Conservation (phyloP, 2,113 vertebrate genomes). For the Rhinopithecus roxellana region DNA sequence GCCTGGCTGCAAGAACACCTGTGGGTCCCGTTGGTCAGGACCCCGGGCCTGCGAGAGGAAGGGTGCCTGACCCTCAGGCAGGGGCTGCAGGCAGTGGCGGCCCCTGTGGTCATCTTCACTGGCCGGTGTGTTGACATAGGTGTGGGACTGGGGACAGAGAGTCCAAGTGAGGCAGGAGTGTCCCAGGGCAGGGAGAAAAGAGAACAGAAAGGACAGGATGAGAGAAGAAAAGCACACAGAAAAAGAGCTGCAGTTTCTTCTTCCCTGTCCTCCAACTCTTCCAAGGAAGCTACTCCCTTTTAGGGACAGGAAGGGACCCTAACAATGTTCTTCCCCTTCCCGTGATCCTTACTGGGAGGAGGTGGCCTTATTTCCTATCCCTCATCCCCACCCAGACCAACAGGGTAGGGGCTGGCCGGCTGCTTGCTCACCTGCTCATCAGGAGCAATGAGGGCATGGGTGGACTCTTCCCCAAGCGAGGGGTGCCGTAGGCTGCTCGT, state of each 20-base stretch:
- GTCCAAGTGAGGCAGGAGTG: background rate
- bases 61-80: conserved; percentile 91
- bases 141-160: conserved; percentile 90
- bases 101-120: conserved; percentile 92
- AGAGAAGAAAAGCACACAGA: background rate
- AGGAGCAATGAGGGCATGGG: conserved; percentile 92
- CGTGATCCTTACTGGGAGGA: background rate
- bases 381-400: background rate
- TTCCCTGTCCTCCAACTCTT: background rate
- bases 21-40: conserved; percentile 91
- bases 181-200: conserved; percentile 47
- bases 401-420: background rate
- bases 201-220: background rate
- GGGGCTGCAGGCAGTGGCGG: conserved; percentile 93
- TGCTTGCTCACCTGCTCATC: conserved; percentile 92
- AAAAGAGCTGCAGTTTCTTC: background rate
- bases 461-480: conserved; percentile 92
- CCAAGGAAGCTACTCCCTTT: background rate
- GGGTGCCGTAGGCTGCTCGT: conserved; percentile 87
- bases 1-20: conserved; percentile 94
- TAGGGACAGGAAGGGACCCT: background rate
- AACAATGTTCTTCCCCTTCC: background rate
- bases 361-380: background rate
- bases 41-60: conserved; percentile 87
- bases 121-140: conserved; percentile 95